Percentiles rank a stretch among this genome's conserved stretches.
phyloP scores from a whole-genome alignment of 2,888 invertebrate species.

The Tortricodes alternella region DNA sequence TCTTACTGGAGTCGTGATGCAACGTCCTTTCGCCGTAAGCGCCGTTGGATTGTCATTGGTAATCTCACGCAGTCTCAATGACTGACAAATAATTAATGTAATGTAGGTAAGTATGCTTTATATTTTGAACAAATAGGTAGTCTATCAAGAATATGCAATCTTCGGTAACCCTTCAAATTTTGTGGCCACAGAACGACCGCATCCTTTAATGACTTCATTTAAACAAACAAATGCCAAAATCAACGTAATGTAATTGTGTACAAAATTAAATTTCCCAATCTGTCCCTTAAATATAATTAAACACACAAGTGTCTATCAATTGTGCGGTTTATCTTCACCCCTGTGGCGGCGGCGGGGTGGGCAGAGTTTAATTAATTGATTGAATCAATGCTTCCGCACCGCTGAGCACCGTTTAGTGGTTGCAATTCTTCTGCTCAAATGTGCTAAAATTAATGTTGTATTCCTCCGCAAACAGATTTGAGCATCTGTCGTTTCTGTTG shows the following conservation, averaged over 20 bases:
- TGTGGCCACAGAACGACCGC: not conserved
- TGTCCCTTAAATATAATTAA: conserved; percentile 17
- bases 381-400: conserved; percentile 26
- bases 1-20: no score
- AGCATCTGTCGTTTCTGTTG: conserved; percentile 12
- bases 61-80: no score
- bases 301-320: conserved; percentile 27
- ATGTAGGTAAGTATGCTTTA: no score
- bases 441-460: conserved; percentile 27
- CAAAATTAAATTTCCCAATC: conserved; percentile 29
- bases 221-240: conserved; percentile 19
- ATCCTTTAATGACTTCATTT: not conserved
- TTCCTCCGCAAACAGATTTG: conserved; percentile 8
- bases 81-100: no score
- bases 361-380: conserved; percentile 33
- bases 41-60: no score
- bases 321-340: conserved; percentile 20
- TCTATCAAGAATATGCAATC: no score
- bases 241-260: conserved; percentile 16
- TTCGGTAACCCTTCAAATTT: not conserved
- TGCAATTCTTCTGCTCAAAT: conserved; percentile 22
- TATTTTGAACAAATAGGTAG: no score
- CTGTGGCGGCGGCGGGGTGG: not conserved
- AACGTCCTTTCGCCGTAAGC: no score
- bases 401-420: conserved; percentile 22